phyloP scores from a whole-genome alignment of 2,888 invertebrate genomes.

The Nysson spinosus region DNA sequence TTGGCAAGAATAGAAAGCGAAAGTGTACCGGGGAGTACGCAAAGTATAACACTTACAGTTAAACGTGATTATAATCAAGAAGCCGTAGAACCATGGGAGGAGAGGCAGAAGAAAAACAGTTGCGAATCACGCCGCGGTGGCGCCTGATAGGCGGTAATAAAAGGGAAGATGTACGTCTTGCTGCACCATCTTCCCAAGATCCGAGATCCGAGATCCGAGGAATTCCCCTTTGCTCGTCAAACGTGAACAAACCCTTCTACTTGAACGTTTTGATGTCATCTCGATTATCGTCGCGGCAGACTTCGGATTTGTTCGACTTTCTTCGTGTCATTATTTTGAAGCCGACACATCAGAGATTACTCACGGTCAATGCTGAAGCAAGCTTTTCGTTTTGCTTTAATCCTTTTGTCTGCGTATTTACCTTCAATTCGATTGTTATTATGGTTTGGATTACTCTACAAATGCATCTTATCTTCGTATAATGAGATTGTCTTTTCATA shows the following conservation, averaged over 20 bases:
- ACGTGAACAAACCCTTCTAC: conserved; percentile 31
- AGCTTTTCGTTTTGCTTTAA: not conserved
- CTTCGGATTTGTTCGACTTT: conserved; percentile 57
- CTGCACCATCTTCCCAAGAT: too few relatives aligned
- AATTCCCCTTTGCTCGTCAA: conserved; percentile 38
- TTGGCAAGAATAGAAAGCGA: too few relatives aligned
- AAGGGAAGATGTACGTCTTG: conserved; percentile 62
- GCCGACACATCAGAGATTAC: conserved; percentile 64
- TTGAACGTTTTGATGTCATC: conserved; percentile 25
- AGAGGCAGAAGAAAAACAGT: conserved; percentile 75
- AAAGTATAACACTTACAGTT: too few relatives aligned
- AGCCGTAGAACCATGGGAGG: conserved; percentile 69
- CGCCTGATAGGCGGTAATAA: conserved; percentile 77
- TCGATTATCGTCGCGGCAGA: conserved; percentile 36
- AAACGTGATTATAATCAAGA: too few relatives aligned
- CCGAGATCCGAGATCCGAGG: conserved; percentile 30
- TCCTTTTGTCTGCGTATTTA: not conserved
- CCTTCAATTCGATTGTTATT: too few relatives aligned
- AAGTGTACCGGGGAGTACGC: too few relatives aligned
- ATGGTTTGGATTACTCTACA: too few relatives aligned
- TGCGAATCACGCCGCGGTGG: conserved; percentile 76
- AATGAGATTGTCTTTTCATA: too few relatives aligned
- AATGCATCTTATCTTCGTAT: too few relatives aligned
- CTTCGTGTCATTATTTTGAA: conserved; percentile 67
- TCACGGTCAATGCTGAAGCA: conserved; percentile 62